These are phyloP conservation scores for Lophura nycthemera DNA, from an alignment of 2,113 vertebrate species.

Conservation along the genomic window DNA sequence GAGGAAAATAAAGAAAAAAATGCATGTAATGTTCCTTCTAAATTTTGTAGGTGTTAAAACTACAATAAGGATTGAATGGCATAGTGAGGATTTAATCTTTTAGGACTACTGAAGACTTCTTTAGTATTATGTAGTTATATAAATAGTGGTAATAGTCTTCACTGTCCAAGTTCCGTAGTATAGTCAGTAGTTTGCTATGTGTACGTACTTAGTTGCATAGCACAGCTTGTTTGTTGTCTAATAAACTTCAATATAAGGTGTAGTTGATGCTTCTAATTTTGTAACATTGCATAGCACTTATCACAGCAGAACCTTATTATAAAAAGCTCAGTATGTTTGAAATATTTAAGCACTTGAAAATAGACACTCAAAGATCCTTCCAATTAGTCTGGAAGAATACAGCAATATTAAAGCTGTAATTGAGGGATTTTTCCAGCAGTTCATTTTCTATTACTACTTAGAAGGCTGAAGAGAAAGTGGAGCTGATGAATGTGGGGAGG, in stretches of 20 bases:
- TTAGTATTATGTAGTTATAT: not conserved
- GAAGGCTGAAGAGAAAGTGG: not conserved
- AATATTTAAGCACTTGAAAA: not conserved
- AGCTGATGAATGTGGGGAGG: not conserved
- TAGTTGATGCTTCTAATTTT: not conserved
- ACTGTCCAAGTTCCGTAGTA: not conserved
- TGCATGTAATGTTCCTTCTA: not conserved
- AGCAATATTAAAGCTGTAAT: not conserved
- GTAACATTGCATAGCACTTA: not conserved
- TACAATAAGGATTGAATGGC: not conserved
- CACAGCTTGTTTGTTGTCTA: not conserved
- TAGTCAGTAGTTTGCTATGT: not conserved
- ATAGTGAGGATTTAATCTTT: not conserved
- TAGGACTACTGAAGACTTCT: not conserved
- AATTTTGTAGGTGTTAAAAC: not conserved
- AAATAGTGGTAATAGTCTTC: not conserved
- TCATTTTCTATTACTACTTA: not conserved
- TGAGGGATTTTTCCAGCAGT: not conserved
- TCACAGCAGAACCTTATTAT: not conserved
- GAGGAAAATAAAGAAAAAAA: slow-evolving; percentile 8
- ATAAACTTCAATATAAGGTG: not conserved
- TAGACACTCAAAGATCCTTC: not conserved
- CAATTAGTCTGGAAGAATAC: not conserved
- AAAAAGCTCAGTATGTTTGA: not conserved
- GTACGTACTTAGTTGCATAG: not conserved